Evolutionary conservation across 2,888 invertebrate genomes (phyloP), one percentile per base, ranked within the genome.

Genomic region (Reticulitermes lucifugus): DNA sequence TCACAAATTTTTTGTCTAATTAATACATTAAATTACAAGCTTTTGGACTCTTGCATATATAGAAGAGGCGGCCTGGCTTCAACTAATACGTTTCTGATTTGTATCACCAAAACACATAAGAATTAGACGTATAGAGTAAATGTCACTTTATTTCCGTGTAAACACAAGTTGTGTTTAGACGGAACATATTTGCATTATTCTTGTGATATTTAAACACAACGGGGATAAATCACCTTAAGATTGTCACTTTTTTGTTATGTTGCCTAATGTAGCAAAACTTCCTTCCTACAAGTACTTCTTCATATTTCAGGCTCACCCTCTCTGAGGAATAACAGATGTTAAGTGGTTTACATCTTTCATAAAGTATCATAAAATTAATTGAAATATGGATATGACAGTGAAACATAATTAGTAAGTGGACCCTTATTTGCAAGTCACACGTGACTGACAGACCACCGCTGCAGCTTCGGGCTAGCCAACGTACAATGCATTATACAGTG

Each of bases 341-440:
- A 60, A 65, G 6, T 25, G 6, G n/a, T 65, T 65, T 65, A n/a
- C 6, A 41, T 73, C 35, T 73, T 73, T 41, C 41, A 41, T 73
- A 73, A 73, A 73, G 18, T 35, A 73, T 41, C 35, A 41, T 18
- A 21, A 73, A 41, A 73, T 73, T 73, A 73, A 73, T 73, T 73
- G 41, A 73, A 73, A 73, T 73, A 73, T 73, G 73, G 41, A 73
- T 41, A 73, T 73, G 73, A 73, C 73, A 73, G 73, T 21, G 35
- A 14, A 73, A 41, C 29, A 29, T 73, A 73, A 73, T 73, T 73
- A 73, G 35, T 18, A 41, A 7, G 41, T 21, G 6, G 41, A 73
- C 12, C 0, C 6, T 4, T 70, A 70, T 14, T 70, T 70, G 10
- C 70, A 46, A 71, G 71, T 18, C 71, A 71, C 29, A 2, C 29